Conservation (phyloP, 2,797 vertebrate genomes). For the Lacerta bilineata region DNA sequence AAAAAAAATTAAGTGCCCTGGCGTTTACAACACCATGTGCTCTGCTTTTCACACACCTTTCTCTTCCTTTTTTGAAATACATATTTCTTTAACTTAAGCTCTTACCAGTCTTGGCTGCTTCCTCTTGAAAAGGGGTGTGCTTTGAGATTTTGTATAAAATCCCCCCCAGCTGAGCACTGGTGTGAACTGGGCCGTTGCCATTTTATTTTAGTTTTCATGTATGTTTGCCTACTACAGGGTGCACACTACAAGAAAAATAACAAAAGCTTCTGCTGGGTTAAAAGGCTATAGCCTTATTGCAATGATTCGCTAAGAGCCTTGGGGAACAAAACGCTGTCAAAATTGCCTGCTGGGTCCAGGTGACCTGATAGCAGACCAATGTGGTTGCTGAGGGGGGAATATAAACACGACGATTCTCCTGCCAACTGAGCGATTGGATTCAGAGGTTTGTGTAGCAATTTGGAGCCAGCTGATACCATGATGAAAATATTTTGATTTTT, state of each 20-base stretch:
- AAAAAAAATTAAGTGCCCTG: constrained; percentile 25
- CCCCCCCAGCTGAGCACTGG: background rate
- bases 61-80: constrained; percentile 46
- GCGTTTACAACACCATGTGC: constrained; percentile 40
- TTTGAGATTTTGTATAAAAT: constrained; percentile 30
- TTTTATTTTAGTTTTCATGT: constrained; percentile 24
- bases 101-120: background rate
- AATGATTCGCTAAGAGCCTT: background rate
- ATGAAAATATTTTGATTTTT: background rate
- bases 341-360: background rate
- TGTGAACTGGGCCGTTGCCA: background rate
- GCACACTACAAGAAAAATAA: background rate
- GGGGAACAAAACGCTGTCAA: background rate
- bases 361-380: background rate
- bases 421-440: background rate
- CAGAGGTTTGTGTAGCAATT: background rate
- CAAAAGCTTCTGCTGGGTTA: background rate
- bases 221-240: constrained; percentile 37
- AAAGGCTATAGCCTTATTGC: background rate
- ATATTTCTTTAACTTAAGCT: constrained; percentile 44
- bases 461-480: too few relatives aligned
- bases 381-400: background rate
- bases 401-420: background rate
- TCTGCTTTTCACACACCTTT: constrained; percentile 56
- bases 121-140: background rate